Base-by-base conservation (phyloP, 2,888 invertebrate genomes). In the Allophyes oxyacanthae region DNA sequence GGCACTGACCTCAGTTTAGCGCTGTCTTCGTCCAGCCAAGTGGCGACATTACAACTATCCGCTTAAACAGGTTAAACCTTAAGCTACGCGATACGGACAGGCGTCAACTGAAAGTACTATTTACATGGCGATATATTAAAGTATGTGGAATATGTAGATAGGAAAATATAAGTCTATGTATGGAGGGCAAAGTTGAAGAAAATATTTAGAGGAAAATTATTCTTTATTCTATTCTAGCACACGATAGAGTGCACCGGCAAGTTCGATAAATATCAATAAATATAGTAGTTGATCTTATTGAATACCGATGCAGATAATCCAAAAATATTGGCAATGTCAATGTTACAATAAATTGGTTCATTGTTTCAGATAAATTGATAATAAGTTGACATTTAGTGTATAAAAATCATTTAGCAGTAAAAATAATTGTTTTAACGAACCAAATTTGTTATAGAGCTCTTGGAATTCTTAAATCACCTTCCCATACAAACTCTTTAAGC, bases 1-100 rank as follows among this genome's bases (percentile, higher is more conserved):
- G 79, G 77, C 82, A 88, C 92, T 91, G 90, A 92, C 92, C 91
- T 92, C 85, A 71, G 86, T 88, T 87, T 90, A 91, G 91, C 92
- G 91, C 92, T 92, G 92, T 87, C 92, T 90, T 87, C 87, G 84
- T 80, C 34, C 41, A 46, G 58, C 48, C 52, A 11, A 11, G 34
- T 14, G 54, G 61, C 59, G 26, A 20, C 32, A 51, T 26, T 63
- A 32, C 6, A 55, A 40, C 33, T 51, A 55, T 59, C 54, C 66
- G 51, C 46, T 58, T 38, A 42, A 41, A 52, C 34, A n/a, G n/a
- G n/a, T n/a, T n/a, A n/a, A n/a, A n/a, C n/a, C 53, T 63, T 52
- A 60, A 33, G 20, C 66, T 72, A 62, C 61, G 65, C 64, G 72
- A 71, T 58, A 79, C 75, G 79, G 75, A 86, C 84, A 88, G 89